Conservation (phyloP, 2,888 invertebrate species). For the Onthophagus sagittarius region DNA sequence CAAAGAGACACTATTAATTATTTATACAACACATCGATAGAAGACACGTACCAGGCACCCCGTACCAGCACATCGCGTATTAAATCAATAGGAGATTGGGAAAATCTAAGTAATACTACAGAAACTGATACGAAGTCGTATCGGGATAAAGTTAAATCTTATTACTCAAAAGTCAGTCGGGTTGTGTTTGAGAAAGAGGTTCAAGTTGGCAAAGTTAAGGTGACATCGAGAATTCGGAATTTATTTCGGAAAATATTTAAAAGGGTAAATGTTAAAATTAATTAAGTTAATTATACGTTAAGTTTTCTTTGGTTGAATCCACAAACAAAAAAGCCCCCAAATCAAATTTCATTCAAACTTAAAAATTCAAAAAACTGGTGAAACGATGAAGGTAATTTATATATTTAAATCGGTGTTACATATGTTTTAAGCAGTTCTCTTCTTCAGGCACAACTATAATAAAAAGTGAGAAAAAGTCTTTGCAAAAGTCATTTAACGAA, state of each 20-base stretch:
- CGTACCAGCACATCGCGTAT: not conserved
- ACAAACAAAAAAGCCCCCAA: too few species aligned
- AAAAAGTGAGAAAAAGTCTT: too few species aligned
- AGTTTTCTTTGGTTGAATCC: too few species aligned
- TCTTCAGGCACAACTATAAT: too few species aligned
- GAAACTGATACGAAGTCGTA: conserved; percentile 14
- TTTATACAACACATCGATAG: conserved; percentile 10
- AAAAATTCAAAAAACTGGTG: too few species aligned
- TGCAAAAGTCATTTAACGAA: too few species aligned
- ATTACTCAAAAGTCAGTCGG: conserved; percentile 17
- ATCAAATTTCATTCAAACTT: too few species aligned
- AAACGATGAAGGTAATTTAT: too few species aligned
- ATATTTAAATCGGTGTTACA: too few species aligned
- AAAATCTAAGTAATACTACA: conserved; percentile 13
- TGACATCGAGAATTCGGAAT: not conserved
- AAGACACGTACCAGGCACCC: not conserved
- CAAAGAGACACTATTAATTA: conserved; percentile 18
- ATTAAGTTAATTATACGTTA: too few species aligned
- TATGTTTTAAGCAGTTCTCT: too few species aligned
- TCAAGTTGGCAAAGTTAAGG: conserved; percentile 12
- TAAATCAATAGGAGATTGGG: conserved; percentile 3
- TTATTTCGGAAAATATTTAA: not conserved
- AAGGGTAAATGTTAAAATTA: not conserved
- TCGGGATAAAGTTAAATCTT: conserved; percentile 18
- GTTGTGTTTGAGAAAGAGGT: conserved; percentile 7